A percentile compares a stretch with the other conserved stretches of the same genome.
Conservation (phyloP, 2,888 invertebrate genomes). For the Thymelicus acteon region DNA sequence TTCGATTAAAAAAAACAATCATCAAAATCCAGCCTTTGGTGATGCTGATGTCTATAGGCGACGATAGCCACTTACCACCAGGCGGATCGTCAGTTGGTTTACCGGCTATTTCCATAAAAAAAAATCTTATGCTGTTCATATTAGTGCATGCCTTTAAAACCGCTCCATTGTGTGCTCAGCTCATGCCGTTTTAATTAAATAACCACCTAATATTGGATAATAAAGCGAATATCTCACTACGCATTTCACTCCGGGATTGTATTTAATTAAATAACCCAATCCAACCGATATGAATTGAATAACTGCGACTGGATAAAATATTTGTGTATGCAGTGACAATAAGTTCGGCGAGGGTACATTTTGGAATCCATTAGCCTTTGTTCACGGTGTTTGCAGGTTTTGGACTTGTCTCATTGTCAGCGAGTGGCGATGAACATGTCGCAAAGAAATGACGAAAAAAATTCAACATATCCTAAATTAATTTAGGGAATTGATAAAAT, state of each 20-base stretch:
- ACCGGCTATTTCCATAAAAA: too few species aligned
- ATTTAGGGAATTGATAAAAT: too few species aligned
- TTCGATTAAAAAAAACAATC: too few species aligned
- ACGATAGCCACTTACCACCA: too few species aligned
- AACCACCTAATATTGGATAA: conserved; percentile 19
- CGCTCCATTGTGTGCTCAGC: too few species aligned
- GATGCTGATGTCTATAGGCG: too few species aligned
- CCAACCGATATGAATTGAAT: conserved; percentile 39
- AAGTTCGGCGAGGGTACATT: conserved; percentile 46
- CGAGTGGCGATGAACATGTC: neutral
- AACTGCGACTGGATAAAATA: conserved; percentile 36
- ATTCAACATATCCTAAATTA: too few species aligned
- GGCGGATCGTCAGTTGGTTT: too few species aligned
- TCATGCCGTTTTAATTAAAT: conserved; percentile 9
- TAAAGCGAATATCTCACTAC: conserved; percentile 26
- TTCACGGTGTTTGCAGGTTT: conserved; percentile 47
- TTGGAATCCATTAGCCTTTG: conserved; percentile 55
- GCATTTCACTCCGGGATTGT: conserved; percentile 22
- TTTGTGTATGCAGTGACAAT: conserved; percentile 37
- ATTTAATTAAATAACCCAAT: conserved; percentile 39
- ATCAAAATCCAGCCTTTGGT: too few species aligned
- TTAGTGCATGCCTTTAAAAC: too few species aligned
- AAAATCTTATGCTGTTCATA: too few species aligned
- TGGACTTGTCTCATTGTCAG: conserved; percentile 23
- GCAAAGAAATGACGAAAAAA: neutral